Evolutionary conservation across 2,888 invertebrate genomes (phyloP), one percentile per base, ranked within the genome.

Genomic region (Colletes collaris): DNA sequence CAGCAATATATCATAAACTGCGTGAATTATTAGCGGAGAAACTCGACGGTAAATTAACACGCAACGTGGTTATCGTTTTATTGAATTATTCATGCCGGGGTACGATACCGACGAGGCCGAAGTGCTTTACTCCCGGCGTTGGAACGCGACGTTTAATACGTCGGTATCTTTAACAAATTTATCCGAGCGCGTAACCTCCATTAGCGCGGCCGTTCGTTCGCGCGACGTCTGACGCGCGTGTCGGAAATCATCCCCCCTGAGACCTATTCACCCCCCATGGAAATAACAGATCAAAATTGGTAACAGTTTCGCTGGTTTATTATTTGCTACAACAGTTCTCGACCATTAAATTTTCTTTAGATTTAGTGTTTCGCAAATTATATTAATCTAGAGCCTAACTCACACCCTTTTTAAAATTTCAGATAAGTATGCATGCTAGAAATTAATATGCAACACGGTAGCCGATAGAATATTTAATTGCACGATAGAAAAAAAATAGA

Each of bases 41-140:
- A 83, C 81, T 79, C 79, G 77, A 64, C 76, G 82, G 71, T 77
- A 74, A 86, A 86, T 86, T 86, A 86, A 79, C 87, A 87, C 87
- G 87, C 86, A 77, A 86, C 85, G 70, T 70, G 63, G 87, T 83
- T 86, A 86, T 86, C 86, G 85, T 87, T 83, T 86, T 85, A 87
- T 85, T 86, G 85, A 85, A 87, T 87, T 82, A 86, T 86, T 87
- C 87, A 86, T 86, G 66, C 52, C 35, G 55, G 37, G n/a, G 70
- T 60, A 65, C 77, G 76, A 76, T 76, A 76, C 55, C 53, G 35
- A 49, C 58, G 58, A 59, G 56, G 19, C 66, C 67, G 35, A 63
- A 58, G 67, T 66, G 55, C 53, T 66, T 52, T 55, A 8, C 40
- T 16, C 44, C 37, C 6, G 11, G 19, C 19, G 35, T n/a, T 13